Base-by-base conservation (phyloP, 2,888 invertebrate species). In the Gymnosoma rotundatum region DNA sequence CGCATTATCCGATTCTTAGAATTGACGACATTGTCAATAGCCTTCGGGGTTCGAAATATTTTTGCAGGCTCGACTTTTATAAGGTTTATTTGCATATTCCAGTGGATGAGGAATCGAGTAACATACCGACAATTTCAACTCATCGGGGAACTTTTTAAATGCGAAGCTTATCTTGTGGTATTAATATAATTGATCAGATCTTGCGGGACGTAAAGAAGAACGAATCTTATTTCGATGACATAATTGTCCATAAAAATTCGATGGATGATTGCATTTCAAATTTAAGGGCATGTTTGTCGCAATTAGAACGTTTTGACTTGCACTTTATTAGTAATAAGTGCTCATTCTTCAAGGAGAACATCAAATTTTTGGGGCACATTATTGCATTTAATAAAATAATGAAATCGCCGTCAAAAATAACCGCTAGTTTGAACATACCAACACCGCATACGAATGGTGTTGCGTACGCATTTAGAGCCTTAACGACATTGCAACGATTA, bases 21-120 rank as follows among this genome's bases (percentile, higher is more conserved):
- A 83, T 83, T 2, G 72, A 86, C 12, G 67, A 85, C 1, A 76
- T 85, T 76, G 66, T 83, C 8, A 78, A 86, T 18, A 70, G 21
- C 20, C 56, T 64, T 16, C 78, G 63, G 4, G 67, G 50, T 18
- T 83, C 79, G 42, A 67, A 38, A n/a, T 86, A 73, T 56, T 84
- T 87, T 67, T 87, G 83, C 20, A 56, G 64, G 8, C 61, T 63
- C 0, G 78, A 48, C 48, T 6, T 48, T 1, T 48, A 48, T 6
- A 48, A 48, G 14, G 48, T 16, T 1, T 48, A 48, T 14, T 6
- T 48, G 48, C 48, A 48, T 16, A 48, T 48, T 4, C 12, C 48
- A 4, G 25, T 32, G 2, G 25, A 32, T 32, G 25, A 4, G 5
- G 3, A 32, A 5, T 32, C 25, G 5, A 32, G 25, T 32, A 32